Base-by-base conservation (phyloP, 2,888 invertebrate species). In the Oegoconia quadripuncta region DNA sequence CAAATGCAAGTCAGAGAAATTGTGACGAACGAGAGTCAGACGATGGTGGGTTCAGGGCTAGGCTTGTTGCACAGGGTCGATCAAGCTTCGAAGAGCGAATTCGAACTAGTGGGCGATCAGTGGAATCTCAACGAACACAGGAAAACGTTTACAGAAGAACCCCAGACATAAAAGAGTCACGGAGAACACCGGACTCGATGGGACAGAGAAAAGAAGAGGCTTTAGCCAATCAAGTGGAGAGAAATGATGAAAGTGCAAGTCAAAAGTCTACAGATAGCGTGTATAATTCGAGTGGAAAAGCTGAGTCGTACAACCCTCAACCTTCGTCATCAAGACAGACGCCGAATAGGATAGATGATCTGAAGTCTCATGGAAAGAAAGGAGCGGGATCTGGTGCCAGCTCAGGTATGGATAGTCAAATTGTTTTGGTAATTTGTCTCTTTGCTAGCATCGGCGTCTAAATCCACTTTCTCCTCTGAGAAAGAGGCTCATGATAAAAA, bases 311-410 rank as follows among this genome's bases (percentile, higher is more conserved):
- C 42, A 73, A 72, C 39, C 81, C 84, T n/a, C 87, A 83, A 34
- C 82, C 86, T 1, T 84, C 88, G 1, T 89, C 89, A 0, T 78
- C 83, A n/a, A 68, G 84, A 57, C 76, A 81, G 41, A 76, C 86
- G 1, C 86, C 86, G 4, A 86, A 63, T 44, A 73, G 86, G 48
- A 82, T 87, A 68, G 87, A 87, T 74, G 89, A 80, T 66, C 73
- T 76, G 48, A 88, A 87, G 47, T 74, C 75, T 11, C 75, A 77
- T 39, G 81, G 84, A 7, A 86, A 84, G 52, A 86, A 86, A 48
- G 80, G 79, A 8, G 76, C 89, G 1, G 89, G 90, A 12, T 91
- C 91, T 8, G 90, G 90, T 3, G 90, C 90, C 17, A 91, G 91
- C 68, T 91, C 91, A 71, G 88, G 88, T 88, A 61, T 41, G 25